Base-by-base conservation (phyloP, 2,888 invertebrate species). In the Stomorhina lunata region DNA sequence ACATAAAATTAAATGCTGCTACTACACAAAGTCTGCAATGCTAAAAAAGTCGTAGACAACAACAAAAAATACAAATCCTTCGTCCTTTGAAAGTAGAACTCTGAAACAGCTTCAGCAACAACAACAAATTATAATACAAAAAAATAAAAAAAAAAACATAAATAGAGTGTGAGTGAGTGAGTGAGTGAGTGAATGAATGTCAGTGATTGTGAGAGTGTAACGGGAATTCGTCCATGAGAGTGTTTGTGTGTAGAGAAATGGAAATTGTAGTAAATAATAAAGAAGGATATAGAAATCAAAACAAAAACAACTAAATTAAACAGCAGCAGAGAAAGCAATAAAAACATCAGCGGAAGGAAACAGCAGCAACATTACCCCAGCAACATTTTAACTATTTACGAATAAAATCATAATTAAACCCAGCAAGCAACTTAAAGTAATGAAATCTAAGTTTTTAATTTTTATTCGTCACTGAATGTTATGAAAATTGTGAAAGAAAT, bases 291-390 rank as follows among this genome's bases (percentile, higher is more conserved):
- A 25, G 32, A 75, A 79, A 76, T 75, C 79, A 75, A 82, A 79
- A 82, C 75, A 82, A 72, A 81, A 81, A 78, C 69, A 81, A 72
- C 61, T 53, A 34, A 29, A 69, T 29, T n/a, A n/a, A 71, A 55
- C 27, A 34, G 17, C 50, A 80, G 29, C n/a, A 75, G 34, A 1
- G 61, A 40, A 45, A 45, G 25, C 48, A 48, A 57, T 48, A 61
- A 40, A 48, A 69, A 34, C 45, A 27, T 32, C 43, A 65, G 25
- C 25, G n/a, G n/a, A n/a, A n/a, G n/a, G n/a, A n/a, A 43, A 34
- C 2, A 50, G 15, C n/a, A 6, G 17, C 37, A 12, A 17, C 32
- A 53, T n/a, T n/a, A 6, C 45, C 57, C 27, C 34, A 69, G 37
- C 61, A 80, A 45, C 37, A 22, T 43, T 32, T 7, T 1, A 25